Conservation (phyloP, 2,888 invertebrate genomes). For the Tipula lateralis region DNA sequence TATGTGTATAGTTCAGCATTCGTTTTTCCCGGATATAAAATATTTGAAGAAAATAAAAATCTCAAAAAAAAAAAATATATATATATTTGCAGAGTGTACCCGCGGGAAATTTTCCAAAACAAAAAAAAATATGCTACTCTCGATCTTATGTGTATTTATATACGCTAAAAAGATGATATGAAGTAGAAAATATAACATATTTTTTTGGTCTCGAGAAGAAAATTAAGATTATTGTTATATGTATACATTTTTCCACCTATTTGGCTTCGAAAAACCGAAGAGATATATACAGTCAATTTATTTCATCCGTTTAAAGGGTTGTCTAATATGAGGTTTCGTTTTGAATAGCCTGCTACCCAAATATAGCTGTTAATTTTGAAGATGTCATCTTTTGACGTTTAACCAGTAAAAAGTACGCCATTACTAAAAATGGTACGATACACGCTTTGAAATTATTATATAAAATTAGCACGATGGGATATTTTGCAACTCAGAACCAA, state of each 20-base stretch:
- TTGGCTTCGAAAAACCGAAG: background rate
- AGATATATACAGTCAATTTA: background rate
- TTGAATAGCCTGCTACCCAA: no score
- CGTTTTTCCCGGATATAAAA: background rate
- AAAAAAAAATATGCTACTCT: background rate
- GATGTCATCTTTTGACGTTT: no score
- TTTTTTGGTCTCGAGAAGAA: background rate
- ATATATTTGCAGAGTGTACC: slow-evolving; percentile 24
- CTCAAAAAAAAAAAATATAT: background rate
- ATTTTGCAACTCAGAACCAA: no score
- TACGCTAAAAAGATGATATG: slow-evolving; percentile 4
- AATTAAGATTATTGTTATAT: background rate
- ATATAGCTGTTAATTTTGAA: no score
- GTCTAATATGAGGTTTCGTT: no score
- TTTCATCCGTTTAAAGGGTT: background rate
- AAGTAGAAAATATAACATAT: background rate
- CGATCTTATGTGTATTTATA: slow-evolving; percentile 15
- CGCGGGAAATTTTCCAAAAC: slow-evolving; percentile 3
- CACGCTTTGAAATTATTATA: no score
- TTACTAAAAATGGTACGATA: no score
- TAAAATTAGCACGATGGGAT: no score
- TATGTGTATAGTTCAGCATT: background rate
- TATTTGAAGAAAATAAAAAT: background rate
- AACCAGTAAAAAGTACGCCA: no score
- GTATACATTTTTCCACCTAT: background rate